Base-by-base conservation (phyloP, 2,888 invertebrate genomes). In the Cryptophagus acutangulus region DNA sequence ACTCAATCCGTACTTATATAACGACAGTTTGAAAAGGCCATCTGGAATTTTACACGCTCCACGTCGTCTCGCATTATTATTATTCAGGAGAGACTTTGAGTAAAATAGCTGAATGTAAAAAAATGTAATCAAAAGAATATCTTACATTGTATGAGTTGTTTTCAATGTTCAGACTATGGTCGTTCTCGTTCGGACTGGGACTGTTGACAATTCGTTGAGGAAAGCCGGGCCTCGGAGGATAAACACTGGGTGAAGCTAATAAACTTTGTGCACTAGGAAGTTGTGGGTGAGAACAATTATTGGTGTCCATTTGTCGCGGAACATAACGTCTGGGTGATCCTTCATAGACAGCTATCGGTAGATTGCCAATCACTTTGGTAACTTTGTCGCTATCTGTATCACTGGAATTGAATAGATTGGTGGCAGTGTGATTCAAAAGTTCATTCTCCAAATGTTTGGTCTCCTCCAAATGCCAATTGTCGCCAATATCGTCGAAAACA, bases 291-390 rank as follows among this genome's bases (percentile, higher is more conserved):
- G 65, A 59, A 56, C 61, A 65, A 53, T 62, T 66, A n/a, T n/a
- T n/a, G 45, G 58, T 62, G 51, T 66, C 69, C 46, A 64, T 62
- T 55, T 67, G 67, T 16, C 79, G 75, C 41, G 82, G 77, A 2
- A 90, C 91, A 65, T 91, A 91, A 53, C 92, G 78, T 53, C 90
- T 74, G 10, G 92, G 92, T 28, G 91, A 92, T 10, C 89, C 91
- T 55, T 92, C 90, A 65, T 93, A 93, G 62, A 92, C 89, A 13
- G 92, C 90, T 55, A 93, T 92, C n/a, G 91, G 91, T 57, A 89
- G 73, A 67, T 81, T 84, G 33, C 87, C 88, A 59, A 88, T 87
- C 28, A 87, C 80, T 54, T 61, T 61, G 43, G 81, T 74, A 25
- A 81, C 78, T 61, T 65, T 63, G 40, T 69, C 67, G 39, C 59